Evolutionary conservation across 92 coral and sea anemone species (phyloP).

Genomic region (Galaxea fascicularis): DNA sequence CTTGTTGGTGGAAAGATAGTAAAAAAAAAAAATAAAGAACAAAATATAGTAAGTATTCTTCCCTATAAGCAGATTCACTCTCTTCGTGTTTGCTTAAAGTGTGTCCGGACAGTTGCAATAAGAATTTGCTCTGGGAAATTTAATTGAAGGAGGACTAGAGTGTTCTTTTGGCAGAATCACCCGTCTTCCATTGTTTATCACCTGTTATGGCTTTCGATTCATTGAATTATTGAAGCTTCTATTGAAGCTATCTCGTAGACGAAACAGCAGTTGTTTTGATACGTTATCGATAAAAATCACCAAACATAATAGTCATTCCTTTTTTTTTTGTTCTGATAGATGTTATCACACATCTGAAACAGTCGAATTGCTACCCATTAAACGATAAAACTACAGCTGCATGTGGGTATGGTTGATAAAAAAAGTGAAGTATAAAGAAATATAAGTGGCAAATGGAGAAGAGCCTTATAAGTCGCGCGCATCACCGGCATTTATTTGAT

Average conservation of each 20-base stretch:
- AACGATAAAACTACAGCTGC: too few relatives aligned
- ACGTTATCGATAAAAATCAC: background rate
- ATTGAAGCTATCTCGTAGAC: constrained; percentile 1
- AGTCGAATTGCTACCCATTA: background rate
- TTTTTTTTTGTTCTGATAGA: background rate
- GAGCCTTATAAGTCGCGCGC: too few relatives aligned
- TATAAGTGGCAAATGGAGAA: too few relatives aligned
- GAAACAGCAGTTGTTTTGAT: constrained; percentile 18
- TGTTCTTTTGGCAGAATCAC: constrained; percentile 18
- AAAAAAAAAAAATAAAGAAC: background rate
- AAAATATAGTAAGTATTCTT: background rate
- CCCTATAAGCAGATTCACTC: background rate
- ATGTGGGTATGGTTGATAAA: too few relatives aligned
- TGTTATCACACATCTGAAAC: background rate
- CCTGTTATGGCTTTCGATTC: constrained; percentile 20
- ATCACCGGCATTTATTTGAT: too few relatives aligned
- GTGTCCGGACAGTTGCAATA: background rate
- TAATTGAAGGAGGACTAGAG: background rate
- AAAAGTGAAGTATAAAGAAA: too few relatives aligned
- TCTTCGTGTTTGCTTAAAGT: background rate
- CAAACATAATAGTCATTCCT: background rate
- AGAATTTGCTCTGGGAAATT: background rate
- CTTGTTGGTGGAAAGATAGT: background rate
- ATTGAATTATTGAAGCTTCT: constrained; percentile 33
- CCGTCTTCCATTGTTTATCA: constrained; percentile 36